Percentiles rank a stretch among this genome's conserved stretches.
Evolutionary conservation across 2,888 invertebrate genomes (phyloP).

Genomic region (Thereva unica): DNA sequence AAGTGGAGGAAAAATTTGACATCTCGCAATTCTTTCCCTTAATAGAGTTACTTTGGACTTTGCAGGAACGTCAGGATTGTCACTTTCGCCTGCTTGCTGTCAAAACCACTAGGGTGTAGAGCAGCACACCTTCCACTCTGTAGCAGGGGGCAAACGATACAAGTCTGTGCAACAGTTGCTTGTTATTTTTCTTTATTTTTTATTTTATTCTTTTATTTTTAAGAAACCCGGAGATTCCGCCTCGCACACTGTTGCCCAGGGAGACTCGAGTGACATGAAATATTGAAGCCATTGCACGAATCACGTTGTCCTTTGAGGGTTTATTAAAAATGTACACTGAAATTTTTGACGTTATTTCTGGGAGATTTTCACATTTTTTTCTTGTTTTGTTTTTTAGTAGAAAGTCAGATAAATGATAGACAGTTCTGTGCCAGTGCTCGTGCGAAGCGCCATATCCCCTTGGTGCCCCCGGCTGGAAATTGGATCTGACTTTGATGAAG

Average conservation of each 20-base stretch:
- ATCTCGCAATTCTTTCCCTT: constrained; percentile 12
- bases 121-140: not conserved
- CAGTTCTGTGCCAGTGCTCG: too few relatives aligned
- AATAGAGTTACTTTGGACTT: constrained; percentile 29
- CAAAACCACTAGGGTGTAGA: not conserved
- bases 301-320: constrained; percentile 17
- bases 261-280: constrained; percentile 23
- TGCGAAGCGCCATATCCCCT: too few relatives aligned
- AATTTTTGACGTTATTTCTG: too few relatives aligned
- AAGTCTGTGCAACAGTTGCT: constrained; percentile 16
- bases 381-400: too few relatives aligned
- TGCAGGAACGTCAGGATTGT: constrained; percentile 18
- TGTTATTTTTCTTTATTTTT: too few relatives aligned
- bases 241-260: not conserved
- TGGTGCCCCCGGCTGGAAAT: too few relatives aligned
- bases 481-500: too few relatives aligned
- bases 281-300: constrained; percentile 22
- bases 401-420: too few relatives aligned
- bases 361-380: too few relatives aligned
- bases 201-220: too few relatives aligned
- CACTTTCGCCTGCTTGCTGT: constrained; percentile 13
- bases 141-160: not conserved
- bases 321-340: constrained; percentile 25
- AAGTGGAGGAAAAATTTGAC: constrained; percentile 8
- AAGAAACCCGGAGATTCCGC: too few relatives aligned